phyloP scores from a whole-genome alignment of 2,113 vertebrate genomes.

The Oryctolagus cuniculus region mOryCun1.1 NC_091444.1:16533001-16533500 shows the following conservation, averaged over 20 bases:
- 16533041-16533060: background rate
- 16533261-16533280: background rate
- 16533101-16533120: too few species aligned
- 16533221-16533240: background rate
- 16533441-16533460: too few species aligned
- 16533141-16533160: background rate
- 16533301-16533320: too few species aligned
- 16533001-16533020: background rate
- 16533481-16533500: too few species aligned
- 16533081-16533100: background rate
- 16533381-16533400: too few species aligned
- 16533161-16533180: background rate
- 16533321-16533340: background rate
- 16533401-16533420: too few species aligned
- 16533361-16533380: too few species aligned
- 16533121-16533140: background rate
- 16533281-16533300: too few species aligned
- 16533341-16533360: too few species aligned
- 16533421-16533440: too few species aligned
- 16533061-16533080: background rate
- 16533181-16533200: background rate
- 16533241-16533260: background rate
- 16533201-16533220: background rate
- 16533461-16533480: too few species aligned
- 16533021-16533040: background rate